Percentiles rank a stretch among this genome's conserved stretches.
phyloP scores from a whole-genome alignment of 2,797 vertebrate species.

The Onychomys torridus region DNA sequence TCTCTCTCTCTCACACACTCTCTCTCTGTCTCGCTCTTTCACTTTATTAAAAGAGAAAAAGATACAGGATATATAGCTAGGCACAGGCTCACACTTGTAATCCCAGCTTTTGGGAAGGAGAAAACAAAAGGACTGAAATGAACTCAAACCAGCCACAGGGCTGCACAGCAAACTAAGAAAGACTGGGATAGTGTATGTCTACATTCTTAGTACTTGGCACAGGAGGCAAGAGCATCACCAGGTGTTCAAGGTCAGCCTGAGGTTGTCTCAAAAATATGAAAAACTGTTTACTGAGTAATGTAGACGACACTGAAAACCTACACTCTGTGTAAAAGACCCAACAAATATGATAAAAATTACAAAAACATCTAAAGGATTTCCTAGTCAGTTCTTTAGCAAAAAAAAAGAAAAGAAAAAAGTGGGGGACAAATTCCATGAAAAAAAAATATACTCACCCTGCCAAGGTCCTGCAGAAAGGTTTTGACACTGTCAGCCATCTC shows the following conservation, averaged over 20 bases:
- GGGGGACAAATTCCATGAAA: background rate
- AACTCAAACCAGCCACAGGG: background rate
- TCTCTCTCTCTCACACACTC: too few relatives aligned
- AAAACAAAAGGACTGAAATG: background rate
- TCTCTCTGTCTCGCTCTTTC: too few relatives aligned
- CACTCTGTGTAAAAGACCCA: background rate
- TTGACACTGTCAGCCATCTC: conserved; percentile 98
- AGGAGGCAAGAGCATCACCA: background rate
- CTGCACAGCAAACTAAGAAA: background rate
- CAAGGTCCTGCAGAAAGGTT: conserved; percentile 97
- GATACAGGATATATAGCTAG: too few relatives aligned
- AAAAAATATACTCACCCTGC: conserved; percentile 90
- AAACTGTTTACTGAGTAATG: background rate
- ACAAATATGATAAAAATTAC: background rate
- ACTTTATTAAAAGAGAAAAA: background rate
- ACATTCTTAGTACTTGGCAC: background rate
- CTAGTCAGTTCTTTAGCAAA: conserved; percentile 3
- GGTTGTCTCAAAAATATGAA: background rate
- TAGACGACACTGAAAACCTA: background rate
- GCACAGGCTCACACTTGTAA: background rate
- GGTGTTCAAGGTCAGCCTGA: background rate
- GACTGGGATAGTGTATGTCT: background rate
- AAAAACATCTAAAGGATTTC: background rate
- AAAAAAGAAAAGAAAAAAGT: background rate
- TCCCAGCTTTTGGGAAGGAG: background rate